Evolutionary conservation across 2,113 vertebrate species (phyloP), one percentile per base, ranked within the genome.

Genomic region (Alectura lathami): DNA sequence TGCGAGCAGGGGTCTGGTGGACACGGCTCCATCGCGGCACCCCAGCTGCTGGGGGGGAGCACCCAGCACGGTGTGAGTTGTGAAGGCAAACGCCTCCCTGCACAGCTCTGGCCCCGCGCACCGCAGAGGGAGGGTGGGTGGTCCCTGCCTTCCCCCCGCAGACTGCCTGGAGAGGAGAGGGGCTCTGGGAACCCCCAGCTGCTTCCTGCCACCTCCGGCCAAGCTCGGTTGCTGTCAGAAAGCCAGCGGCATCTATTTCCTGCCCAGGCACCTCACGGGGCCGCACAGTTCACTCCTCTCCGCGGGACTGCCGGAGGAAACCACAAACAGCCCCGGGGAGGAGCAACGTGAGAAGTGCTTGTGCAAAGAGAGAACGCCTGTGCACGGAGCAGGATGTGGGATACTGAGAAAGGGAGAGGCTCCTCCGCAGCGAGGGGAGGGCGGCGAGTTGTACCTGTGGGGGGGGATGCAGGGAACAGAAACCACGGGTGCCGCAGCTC

Each of bases 391-490:
- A 3, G 54, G 51, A 81, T 12, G 11, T 0, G 13, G 78, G 47
- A 18, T 51, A 43, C 0, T 0, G 34, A 73, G 29, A 50, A 67
- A 77, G 56, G 38, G 45, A 74, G 47, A 63, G 45, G 21, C 22
- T 47, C n/a, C 56, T 50, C 40, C 34, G 17, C 5, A 34, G 10
- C 4, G 2, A 4, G 36, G 16, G 29, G 47, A 67, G 17, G 47
- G 50, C 0, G 0, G 59, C 3, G 2, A 60, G 47, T 42, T 30
- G 0, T 97, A 99, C 99, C 99, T 99, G 97, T 99, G 99, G 0
- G 99, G 99, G 8, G 99, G 99, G 67, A 99, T 99, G 92, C 99
- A 99, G 70, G 99, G 99, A 84, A 99, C 99, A 0, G 99, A 99
- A 84, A 99, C 99, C 48, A 99, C 99, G 0, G 99, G 99, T 0